Evolutionary conservation across 2,797 vertebrate species (phyloP).

Genomic region (Harpagifer antarcticus): DNA sequence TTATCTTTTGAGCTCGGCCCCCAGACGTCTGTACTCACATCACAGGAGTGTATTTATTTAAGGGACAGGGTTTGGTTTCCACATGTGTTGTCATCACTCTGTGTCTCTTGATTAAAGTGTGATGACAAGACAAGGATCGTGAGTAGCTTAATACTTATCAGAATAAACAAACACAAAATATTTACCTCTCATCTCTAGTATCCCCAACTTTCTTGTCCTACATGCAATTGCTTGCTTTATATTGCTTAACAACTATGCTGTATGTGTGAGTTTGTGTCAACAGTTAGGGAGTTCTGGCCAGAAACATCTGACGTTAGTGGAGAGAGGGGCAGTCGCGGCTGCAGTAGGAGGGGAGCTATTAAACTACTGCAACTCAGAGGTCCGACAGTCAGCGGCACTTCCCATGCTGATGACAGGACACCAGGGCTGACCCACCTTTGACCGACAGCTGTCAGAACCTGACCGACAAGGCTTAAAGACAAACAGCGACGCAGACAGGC

Average conservation of each 20-base stretch:
- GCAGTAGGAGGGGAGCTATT: conserved; percentile 35
- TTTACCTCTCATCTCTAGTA: conserved; percentile 36
- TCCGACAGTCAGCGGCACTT: conserved; percentile 22
- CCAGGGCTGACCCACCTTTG: conserved; percentile 31
- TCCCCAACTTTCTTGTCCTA: background rate
- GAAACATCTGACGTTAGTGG: background rate
- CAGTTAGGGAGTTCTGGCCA: background rate
- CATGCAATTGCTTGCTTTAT: background rate
- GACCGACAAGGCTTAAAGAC: conserved; percentile 16
- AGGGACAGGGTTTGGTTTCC: conserved; percentile 11
- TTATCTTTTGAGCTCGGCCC: conserved; percentile 4
- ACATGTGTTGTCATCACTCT: conserved; percentile 41
- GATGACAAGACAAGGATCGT: conserved; percentile 64
- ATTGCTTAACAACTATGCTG: background rate
- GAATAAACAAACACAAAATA: conserved; percentile 52
- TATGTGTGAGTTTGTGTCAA: conserved; percentile 21
- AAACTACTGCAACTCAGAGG: conserved; percentile 14
- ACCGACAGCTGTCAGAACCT: conserved; percentile 24
- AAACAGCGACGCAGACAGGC: conserved; percentile 19
- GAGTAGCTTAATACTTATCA: conserved; percentile 44
- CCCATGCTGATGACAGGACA: conserved; percentile 27
- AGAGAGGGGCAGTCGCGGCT: conserved; percentile 30
- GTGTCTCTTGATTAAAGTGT: conserved; percentile 68
- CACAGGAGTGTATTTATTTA: conserved; percentile 18
- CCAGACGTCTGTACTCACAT: conserved; percentile 1